Conservation (phyloP, 2,888 invertebrate genomes). For the Conistra vaccinii region DNA sequence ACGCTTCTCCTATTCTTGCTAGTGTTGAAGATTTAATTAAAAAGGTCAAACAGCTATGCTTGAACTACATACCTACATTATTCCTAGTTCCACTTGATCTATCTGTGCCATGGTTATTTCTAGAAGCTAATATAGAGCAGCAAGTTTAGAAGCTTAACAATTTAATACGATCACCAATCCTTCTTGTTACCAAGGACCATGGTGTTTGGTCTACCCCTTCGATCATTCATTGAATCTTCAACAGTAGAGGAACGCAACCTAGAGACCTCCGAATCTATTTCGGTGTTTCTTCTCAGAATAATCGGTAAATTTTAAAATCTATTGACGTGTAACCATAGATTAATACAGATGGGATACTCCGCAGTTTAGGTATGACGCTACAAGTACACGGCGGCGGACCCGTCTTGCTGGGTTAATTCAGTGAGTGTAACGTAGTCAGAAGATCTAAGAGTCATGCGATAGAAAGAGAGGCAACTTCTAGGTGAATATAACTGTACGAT, state of each 20-base stretch:
- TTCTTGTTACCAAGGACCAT: neutral
- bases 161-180: neutral
- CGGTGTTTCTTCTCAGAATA: too few species aligned
- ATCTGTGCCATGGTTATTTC: neutral
- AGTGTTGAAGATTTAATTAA: slow-evolving; percentile 34
- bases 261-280: too few species aligned
- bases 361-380: too few species aligned
- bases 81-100: neutral
- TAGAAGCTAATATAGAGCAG: neutral
- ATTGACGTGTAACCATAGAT: too few species aligned
- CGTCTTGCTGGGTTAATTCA: too few species aligned
- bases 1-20: neutral
- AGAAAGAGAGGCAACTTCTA: too few species aligned
- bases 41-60: neutral
- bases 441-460: too few species aligned
- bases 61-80: neutral
- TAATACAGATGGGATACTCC: too few species aligned
- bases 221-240: neutral
- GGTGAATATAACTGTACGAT: too few species aligned
- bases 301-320: too few species aligned
- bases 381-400: too few species aligned
- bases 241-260: neutral
- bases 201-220: neutral
- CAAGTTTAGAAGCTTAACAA: neutral
- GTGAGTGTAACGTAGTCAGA: too few species aligned